phyloP scores from a whole-genome alignment of 2,113 vertebrate genomes.

The Oncorhynchus gorbuscha region DNA sequence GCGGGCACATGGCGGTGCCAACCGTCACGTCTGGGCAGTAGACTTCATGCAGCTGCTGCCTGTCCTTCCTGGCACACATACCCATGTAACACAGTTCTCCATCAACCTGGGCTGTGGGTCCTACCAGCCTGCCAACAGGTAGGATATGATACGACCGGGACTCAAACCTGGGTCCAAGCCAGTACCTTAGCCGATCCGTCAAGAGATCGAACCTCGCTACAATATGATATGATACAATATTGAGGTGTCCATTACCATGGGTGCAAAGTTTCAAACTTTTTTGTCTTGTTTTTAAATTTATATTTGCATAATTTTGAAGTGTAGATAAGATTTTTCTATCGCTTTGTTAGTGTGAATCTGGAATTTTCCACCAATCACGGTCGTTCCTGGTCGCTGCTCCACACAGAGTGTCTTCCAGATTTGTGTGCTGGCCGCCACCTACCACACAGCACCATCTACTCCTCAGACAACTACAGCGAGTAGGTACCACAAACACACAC shows the following conservation, averaged over 20 bases:
- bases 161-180: too few species aligned
- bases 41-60: constrained; percentile 94
- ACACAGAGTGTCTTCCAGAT: constrained; percentile 92
- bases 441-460: constrained; percentile 93
- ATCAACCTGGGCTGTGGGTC: constrained; percentile 97
- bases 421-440: constrained; percentile 90
- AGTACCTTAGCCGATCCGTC: too few species aligned
- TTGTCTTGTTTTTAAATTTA: too few species aligned
- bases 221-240: too few species aligned
- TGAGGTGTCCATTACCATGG: too few species aligned
- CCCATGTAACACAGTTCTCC: constrained; percentile 95
- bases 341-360: constrained; percentile 80
- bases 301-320: too few species aligned
- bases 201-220: too few species aligned
- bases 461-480: constrained; percentile 98
- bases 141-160: too few species aligned
- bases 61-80: constrained; percentile 83
- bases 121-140: constrained; percentile 93
- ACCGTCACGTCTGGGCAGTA: constrained; percentile 89
- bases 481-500: too few species aligned
- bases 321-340: background rate
- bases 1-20: constrained; percentile 83
- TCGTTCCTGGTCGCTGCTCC: constrained; percentile 91
- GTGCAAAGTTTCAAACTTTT: too few species aligned
- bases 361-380: constrained; percentile 97